Evolutionary conservation across 2,888 invertebrate genomes (phyloP).

Genomic region (Ochlodes sylvanus): DNA sequence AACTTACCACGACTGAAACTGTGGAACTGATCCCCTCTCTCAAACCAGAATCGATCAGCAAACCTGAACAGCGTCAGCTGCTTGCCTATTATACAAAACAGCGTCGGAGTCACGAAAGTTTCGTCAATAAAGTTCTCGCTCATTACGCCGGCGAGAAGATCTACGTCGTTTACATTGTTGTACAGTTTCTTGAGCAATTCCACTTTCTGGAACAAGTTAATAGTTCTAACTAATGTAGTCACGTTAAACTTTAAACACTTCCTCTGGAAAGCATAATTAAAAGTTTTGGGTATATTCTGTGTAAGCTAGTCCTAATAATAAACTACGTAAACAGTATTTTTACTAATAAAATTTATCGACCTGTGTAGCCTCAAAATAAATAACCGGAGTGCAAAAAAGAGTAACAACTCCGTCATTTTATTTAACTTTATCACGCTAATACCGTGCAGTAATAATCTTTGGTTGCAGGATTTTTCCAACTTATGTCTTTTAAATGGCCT

Average conservation of each 20-base stretch:
- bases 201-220: constrained; percentile 60
- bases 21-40: constrained; percentile 68
- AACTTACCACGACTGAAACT: constrained; percentile 64
- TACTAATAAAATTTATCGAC: too few relatives aligned
- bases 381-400: too few relatives aligned
- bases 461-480: too few relatives aligned
- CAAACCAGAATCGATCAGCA: constrained; percentile 70
- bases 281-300: constrained; percentile 10
- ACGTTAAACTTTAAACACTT: constrained; percentile 30
- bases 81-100: constrained; percentile 68
- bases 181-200: constrained; percentile 61
- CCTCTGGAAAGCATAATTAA: constrained; percentile 22
- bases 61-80: constrained; percentile 62
- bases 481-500: too few relatives aligned
- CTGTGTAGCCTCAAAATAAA: too few relatives aligned
- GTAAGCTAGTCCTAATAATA: too few relatives aligned
- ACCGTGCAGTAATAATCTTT: too few relatives aligned
- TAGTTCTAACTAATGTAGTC: constrained; percentile 37
- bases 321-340: too few relatives aligned
- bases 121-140: constrained; percentile 61
- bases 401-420: too few relatives aligned
- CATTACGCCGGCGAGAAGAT: constrained; percentile 66
- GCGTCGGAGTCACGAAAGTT: constrained; percentile 61
- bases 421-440: too few relatives aligned
- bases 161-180: constrained; percentile 63